Evolutionary conservation across 2,113 vertebrate species (phyloP).

Genomic region (Sapajus apella): DNA sequence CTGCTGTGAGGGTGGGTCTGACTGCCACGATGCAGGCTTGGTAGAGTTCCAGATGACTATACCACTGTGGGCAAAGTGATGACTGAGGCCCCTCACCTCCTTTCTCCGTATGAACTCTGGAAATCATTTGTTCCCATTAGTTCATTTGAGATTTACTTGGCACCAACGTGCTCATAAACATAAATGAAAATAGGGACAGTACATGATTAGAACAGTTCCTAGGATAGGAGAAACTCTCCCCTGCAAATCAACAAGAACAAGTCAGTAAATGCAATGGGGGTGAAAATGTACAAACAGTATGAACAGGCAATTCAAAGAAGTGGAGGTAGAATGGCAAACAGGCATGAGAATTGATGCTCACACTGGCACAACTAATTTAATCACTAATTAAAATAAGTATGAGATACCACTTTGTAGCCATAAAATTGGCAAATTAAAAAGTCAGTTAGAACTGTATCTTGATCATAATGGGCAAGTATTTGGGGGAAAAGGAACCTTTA

Average conservation of each 20-base stretch:
- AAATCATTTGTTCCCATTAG: not conserved
- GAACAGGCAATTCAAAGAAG: not conserved
- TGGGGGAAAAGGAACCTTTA: not conserved
- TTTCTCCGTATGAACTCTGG: not conserved
- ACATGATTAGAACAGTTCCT: not conserved
- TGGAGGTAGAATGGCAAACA: not conserved
- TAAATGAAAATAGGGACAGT: not conserved
- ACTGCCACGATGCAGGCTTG: accelerated
- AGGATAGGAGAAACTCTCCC: not conserved
- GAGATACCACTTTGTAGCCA: not conserved
- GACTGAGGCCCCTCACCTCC: not conserved
- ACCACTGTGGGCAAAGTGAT: accelerated
- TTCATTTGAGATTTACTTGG: not conserved
- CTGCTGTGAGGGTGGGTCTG: not conserved
- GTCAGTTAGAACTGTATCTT: not conserved
- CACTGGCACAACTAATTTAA: not conserved
- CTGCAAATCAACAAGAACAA: not conserved
- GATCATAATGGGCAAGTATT: not conserved
- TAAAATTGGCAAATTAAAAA: not conserved
- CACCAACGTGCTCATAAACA: not conserved
- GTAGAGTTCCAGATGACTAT: accelerated
- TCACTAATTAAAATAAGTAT: not conserved
- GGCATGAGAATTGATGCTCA: not conserved
- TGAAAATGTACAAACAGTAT: not conserved
- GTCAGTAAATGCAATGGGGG: not conserved